Conservation (phyloP, 2,888 invertebrate species). For the Choristoneura rosaceana region DNA sequence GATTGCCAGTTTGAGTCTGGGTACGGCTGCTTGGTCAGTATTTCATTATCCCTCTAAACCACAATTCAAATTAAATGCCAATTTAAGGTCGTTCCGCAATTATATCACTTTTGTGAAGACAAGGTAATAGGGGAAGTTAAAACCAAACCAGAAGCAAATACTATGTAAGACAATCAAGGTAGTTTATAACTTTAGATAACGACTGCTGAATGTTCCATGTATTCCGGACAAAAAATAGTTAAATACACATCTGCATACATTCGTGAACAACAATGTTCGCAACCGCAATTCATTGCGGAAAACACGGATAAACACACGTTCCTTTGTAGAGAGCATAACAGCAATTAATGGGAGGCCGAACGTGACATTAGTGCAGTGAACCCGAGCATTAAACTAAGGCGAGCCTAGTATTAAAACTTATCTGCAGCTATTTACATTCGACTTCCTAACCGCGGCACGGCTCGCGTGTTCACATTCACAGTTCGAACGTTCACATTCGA, state of each 20-base stretch:
- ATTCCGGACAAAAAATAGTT: not conserved
- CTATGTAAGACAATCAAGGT: not conserved
- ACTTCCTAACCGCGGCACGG: conserved; percentile 76
- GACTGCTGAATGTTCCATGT: not conserved
- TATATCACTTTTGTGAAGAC: conserved; percentile 2
- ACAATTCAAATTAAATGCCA: conserved; percentile 18
- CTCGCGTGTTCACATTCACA: conserved; percentile 58
- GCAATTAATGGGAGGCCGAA: conserved; percentile 82
- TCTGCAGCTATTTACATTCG: conserved; percentile 82
- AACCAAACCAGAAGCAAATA: not conserved
- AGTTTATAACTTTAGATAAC: not conserved
- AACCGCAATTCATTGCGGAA: conserved; percentile 56
- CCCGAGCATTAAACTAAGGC: conserved; percentile 75
- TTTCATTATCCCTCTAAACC: conserved; percentile 29
- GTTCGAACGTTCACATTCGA: conserved; percentile 25
- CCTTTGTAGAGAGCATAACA: conserved; percentile 67
- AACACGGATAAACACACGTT: conserved; percentile 72
- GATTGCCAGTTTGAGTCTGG: conserved; percentile 52
- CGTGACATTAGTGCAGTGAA: conserved; percentile 83
- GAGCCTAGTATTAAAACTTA: conserved; percentile 82
- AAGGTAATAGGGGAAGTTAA: not conserved
- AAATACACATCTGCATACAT: not conserved
- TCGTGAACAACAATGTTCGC: conserved; percentile 40
- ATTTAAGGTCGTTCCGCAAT: not conserved
- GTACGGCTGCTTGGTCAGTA: conserved; percentile 10